Base-by-base conservation (phyloP, 2,797 vertebrate genomes). In the Smutsia gigantea region DNA sequence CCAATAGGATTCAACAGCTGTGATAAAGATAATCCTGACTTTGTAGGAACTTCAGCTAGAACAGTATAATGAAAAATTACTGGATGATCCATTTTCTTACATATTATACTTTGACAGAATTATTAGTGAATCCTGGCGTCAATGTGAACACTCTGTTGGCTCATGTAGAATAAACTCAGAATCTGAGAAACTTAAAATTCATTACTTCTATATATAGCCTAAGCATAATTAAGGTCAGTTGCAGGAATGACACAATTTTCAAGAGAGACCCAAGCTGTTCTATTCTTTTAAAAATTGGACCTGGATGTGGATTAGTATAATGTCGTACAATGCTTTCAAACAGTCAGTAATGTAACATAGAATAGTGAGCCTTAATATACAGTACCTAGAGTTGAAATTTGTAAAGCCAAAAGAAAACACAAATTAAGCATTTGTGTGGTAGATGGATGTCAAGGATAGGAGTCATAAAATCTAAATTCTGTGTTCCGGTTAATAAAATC, bases 111-210 rank as follows among this genome's bases (percentile, higher is more conserved):
- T 87, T 88, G 69, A 84, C 29, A 93, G 34, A 93, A 87, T 95
- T 93, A 53, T 82, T 96, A 77, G 29, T 63, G 9, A 90, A 84
- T 81, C 81, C 4, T 90, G 55, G 42, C 84, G 23, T 96, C 93
- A 86, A 92, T 81, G 4, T 69, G 34, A 27, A 69, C 14, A 49
- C 85, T 92, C 37, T 84, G 1, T 53, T 94, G 31, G 34, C 63
- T 94, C 49, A 9, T 86, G 29, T 79, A 63, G 81, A 94, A 93
- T 94, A 63, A 51, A 90, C 89, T 84, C n/a, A 81, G 51, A 90
- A 81, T 68, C 34, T 77, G 29, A 96, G n/a, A 92, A 87, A 91
- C 93, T 88, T 90, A 89, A 94, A 93, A 82, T 88, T 86, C 13
- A 61, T 88, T 85, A 93, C 95, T 83, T 95, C 63, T 88, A 27